Percentiles rank a stretch among this genome's conserved stretches.
Evolutionary conservation across 2,113 vertebrate species (phyloP).

Genomic region (Anser cygnoides): DNA sequence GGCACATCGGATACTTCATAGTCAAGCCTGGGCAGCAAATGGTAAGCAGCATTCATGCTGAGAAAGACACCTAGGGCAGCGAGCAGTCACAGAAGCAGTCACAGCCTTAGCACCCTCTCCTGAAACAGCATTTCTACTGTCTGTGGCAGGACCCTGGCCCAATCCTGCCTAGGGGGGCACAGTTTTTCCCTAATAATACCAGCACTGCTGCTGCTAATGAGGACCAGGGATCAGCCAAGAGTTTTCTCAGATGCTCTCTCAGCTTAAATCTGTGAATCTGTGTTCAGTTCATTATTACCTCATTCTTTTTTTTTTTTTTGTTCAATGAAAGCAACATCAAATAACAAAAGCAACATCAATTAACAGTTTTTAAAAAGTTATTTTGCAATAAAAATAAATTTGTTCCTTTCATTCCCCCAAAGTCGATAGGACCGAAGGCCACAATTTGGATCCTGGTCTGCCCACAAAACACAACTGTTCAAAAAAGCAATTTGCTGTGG

Average conservation of each 20-base stretch:
- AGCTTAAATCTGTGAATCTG: background rate
- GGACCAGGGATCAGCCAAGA: background rate
- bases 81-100: background rate
- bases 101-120: background rate
- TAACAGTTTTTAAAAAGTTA: background rate
- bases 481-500: background rate
- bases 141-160: background rate
- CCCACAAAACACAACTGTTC: background rate
- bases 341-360: background rate
- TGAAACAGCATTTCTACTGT: background rate
- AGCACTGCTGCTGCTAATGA: background rate
- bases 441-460: background rate
- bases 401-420: background rate
- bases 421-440: background rate
- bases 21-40: background rate
- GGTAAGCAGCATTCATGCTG: background rate
- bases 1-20: background rate
- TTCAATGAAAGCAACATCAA: background rate
- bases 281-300: background rate
- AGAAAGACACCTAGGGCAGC: background rate
- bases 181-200: background rate
- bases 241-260: background rate
- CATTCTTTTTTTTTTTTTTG: background rate
- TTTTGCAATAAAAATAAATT: background rate
- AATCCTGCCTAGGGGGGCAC: rapidly evolving